phyloP scores from a whole-genome alignment of 1,140 invertebrate genomes.

The Calliphora vicina region DNA sequence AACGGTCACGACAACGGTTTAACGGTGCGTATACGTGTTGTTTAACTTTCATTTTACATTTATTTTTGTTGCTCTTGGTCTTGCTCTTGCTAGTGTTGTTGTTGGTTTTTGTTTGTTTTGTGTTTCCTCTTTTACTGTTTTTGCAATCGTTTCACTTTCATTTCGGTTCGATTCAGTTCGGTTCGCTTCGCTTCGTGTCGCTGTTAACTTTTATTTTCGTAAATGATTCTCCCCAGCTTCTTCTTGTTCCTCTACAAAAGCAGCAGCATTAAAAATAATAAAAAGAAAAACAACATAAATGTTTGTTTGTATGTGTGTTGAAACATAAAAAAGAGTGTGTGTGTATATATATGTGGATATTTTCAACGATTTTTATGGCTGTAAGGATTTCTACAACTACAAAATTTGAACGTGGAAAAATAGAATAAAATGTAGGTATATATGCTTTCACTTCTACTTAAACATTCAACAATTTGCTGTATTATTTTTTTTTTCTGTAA shows the following conservation, averaged over 20 bases:
- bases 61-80: background rate
- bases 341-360: background rate
- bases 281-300: background rate
- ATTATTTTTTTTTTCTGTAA: background rate
- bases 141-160: background rate
- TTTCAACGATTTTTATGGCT: background rate
- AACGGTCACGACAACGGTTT: background rate
- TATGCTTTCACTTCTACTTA: background rate
- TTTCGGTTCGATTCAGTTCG: constrained; percentile 3
- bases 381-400: background rate
- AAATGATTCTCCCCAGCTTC: too few relatives aligned
- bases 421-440: constrained; percentile 1
- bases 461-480: constrained; percentile 23
- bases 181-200: background rate
- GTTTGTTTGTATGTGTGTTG: background rate
- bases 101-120: background rate
- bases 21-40: constrained; percentile 24
- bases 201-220: background rate
- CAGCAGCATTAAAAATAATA: too few relatives aligned
- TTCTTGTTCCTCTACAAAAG: too few relatives aligned
- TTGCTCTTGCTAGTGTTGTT: too few relatives aligned
- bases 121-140: background rate
- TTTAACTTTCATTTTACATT: background rate
- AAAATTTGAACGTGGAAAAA: background rate
- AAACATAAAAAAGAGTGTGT: background rate